A percentile compares a stretch with the other conserved stretches of the same genome.
These are phyloP conservation scores for Drosophila nr. perissopoda DNA, from an alignment of 2,888 invertebrate species.

Conservation along the genomic window DNA sequence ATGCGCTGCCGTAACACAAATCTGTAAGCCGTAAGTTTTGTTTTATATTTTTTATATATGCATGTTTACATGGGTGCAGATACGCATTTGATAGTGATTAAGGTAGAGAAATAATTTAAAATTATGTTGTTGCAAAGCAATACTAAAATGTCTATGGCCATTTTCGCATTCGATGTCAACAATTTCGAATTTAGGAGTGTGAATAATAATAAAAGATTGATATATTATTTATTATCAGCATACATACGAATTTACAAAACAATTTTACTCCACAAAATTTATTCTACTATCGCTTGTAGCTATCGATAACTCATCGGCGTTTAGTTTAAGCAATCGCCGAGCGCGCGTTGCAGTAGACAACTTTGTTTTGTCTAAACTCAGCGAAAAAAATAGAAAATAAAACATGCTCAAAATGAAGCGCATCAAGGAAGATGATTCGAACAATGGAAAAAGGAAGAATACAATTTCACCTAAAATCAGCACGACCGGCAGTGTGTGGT, in stretches of 20 bases:
- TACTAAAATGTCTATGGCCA: not conserved
- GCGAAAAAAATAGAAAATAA: not conserved
- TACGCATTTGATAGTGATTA: not conserved
- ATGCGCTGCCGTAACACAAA: not conserved
- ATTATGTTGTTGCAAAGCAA: not conserved
- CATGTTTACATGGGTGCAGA: not conserved
- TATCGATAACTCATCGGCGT: slow-evolving; percentile 46
- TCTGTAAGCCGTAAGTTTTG: not conserved
- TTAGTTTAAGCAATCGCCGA: slow-evolving; percentile 54
- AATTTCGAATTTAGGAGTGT: not conserved
- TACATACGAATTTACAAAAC: not conserved
- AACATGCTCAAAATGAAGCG: slow-evolving; percentile 44
- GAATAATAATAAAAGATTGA: no score
- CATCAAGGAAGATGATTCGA: slow-evolving; percentile 25
- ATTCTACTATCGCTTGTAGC: not conserved
- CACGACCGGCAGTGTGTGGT: slow-evolving; percentile 72
- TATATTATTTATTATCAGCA: not conserved
- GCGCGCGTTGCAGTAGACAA: slow-evolving; percentile 36
- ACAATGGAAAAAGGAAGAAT: slow-evolving; percentile 16
- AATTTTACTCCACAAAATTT: not conserved
- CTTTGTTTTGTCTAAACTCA: slow-evolving; percentile 16
- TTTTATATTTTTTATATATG: not conserved
- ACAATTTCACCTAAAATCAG: slow-evolving; percentile 19
- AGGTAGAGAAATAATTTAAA: not conserved
- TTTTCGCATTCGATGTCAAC: not conserved